These are phyloP conservation scores for Entomyzon cyanotis DNA, from an alignment of 2,113 vertebrate genomes.

Conservation along the genomic window DNA sequence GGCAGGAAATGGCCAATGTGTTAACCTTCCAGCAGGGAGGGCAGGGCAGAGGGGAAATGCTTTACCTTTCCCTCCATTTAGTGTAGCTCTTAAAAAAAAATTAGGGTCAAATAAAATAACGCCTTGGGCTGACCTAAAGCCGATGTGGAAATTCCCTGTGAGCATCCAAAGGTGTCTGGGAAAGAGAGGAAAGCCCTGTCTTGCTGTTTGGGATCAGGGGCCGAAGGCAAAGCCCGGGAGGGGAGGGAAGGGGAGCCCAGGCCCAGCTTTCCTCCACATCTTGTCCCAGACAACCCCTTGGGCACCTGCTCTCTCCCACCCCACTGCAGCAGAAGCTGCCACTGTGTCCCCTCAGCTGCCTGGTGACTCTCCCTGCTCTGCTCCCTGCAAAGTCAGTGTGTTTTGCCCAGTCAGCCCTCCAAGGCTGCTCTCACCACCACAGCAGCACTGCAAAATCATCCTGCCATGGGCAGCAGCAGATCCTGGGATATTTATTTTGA, in stretches of 20 bases:
- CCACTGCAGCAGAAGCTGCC: not conserved
- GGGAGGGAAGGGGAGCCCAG: not conserved
- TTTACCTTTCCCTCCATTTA: conserved; percentile 19
- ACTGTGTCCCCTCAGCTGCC: rapidly evolving
- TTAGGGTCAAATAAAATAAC: conserved; percentile 5
- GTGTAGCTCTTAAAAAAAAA: not conserved
- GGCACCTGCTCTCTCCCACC: not conserved
- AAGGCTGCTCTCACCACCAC: not conserved
- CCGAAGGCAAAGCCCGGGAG: rapidly evolving
- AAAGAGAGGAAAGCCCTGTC: not conserved
- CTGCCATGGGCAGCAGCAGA: not conserved
- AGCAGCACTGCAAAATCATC: not conserved
- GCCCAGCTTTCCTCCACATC: not conserved
- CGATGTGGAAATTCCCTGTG: not conserved
- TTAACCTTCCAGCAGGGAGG: conserved; percentile 49
- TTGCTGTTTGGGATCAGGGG: not conserved
- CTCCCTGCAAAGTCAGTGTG: not conserved
- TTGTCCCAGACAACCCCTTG: not conserved
- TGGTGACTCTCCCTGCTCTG: not conserved
- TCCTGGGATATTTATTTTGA: not conserved
- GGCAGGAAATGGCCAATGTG: conserved; percentile 48
- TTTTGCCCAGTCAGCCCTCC: not conserved
- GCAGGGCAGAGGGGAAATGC: conserved; percentile 19
- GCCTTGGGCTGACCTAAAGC: not conserved
- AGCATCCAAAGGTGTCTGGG: not conserved